Evolutionary conservation across 2,797 vertebrate genomes (phyloP).

Genomic region (Glossophaga mutica): DNA sequence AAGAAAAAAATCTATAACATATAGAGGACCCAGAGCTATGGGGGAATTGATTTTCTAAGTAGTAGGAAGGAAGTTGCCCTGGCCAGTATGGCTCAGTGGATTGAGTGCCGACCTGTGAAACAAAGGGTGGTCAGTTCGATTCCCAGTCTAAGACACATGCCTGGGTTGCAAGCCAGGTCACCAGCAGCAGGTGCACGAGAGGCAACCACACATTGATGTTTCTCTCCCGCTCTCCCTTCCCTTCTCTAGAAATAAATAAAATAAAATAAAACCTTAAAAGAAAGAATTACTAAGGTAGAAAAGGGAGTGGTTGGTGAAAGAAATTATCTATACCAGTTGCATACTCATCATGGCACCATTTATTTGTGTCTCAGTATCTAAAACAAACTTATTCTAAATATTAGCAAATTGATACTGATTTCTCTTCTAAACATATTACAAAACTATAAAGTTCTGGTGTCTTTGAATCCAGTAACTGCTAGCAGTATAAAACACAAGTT

Average conservation of each 20-base stretch:
- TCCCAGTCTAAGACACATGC: no score
- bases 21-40: not conserved
- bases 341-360: not conserved
- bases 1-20: not conserved
- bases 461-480: not conserved
- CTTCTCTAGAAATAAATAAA: no score
- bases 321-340: not conserved
- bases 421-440: not conserved
- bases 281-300: no score
- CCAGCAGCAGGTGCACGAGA: no score
- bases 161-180: no score
- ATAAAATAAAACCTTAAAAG: no score
- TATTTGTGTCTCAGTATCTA: not conserved
- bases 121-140: no score
- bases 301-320: not conserved
- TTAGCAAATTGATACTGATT: not conserved
- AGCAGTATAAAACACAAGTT: not conserved
- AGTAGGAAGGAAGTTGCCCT: not conserved
- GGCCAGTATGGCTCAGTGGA: no score
- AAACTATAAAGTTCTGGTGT: not conserved
- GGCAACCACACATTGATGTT: no score
- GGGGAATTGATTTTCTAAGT: not conserved
- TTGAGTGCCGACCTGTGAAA: no score
- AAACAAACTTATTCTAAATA: not conserved
- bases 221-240: no score